Evolutionary conservation across 92 coral and sea anemone species (phyloP).

Genomic region (Parazoanthus darwini): DNA sequence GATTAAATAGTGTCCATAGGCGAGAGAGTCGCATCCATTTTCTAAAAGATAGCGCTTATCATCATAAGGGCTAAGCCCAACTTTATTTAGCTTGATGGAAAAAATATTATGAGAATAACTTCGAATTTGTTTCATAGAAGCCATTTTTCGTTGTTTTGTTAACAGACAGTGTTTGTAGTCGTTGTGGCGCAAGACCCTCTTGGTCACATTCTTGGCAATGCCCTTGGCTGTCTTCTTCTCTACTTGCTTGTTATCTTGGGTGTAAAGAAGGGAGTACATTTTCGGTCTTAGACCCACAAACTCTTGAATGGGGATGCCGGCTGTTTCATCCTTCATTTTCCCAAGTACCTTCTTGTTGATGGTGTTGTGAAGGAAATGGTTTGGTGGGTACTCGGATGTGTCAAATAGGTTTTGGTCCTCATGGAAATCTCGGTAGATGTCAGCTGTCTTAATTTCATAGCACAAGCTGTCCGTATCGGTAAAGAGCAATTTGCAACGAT

Average conservation of each 20-base stretch:
- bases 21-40: constrained; percentile 13
- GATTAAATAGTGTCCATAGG: neutral
- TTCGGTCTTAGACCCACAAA: constrained; percentile 49
- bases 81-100: constrained; percentile 29
- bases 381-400: constrained; percentile 57
- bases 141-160: neutral
- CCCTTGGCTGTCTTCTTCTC: constrained; percentile 65
- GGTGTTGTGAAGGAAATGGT: constrained; percentile 42
- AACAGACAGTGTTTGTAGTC: constrained; percentile 43
- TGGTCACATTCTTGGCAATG: constrained; percentile 47
- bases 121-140: constrained; percentile 32
- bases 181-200: constrained; percentile 20
- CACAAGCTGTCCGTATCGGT: constrained; percentile 47
- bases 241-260: constrained; percentile 27
- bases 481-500: constrained; percentile 33
- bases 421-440: constrained; percentile 41
- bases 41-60: neutral
- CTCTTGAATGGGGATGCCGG: constrained; percentile 54
- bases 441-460: constrained; percentile 41
- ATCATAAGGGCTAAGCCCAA: constrained; percentile 47
- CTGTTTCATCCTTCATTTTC: constrained; percentile 58
- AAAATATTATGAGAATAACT: constrained; percentile 23
- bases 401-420: constrained; percentile 46
- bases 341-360: constrained; percentile 59
- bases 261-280: constrained; percentile 53